Evolutionary conservation across 1,140 invertebrate species (phyloP).

Genomic region (Penaeus vannamei): DNA sequence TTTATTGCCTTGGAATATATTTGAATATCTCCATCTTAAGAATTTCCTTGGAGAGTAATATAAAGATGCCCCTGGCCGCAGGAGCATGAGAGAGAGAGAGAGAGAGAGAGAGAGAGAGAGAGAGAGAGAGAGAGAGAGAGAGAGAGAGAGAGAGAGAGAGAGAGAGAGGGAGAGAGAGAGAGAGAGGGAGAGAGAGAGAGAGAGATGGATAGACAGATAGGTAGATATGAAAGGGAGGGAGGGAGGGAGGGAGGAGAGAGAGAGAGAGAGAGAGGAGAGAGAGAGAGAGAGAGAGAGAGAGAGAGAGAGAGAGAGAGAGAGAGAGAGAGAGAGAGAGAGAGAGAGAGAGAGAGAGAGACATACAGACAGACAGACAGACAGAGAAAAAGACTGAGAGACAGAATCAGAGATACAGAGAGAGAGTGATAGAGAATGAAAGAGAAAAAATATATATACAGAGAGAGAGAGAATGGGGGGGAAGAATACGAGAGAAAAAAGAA

Average conservation of each 20-base stretch:
- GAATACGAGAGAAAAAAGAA: too few relatives aligned
- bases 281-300: slow-evolving; percentile 25
- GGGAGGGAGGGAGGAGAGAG: background rate
- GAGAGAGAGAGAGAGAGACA: background rate
- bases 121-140: background rate
- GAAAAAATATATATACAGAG: background rate
- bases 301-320: background rate
- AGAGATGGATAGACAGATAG: background rate
- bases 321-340: background rate
- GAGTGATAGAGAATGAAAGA: background rate
- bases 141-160: background rate
- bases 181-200: background rate
- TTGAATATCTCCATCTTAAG: background rate
- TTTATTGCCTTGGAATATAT: background rate
- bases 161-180: background rate
- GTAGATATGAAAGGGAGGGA: background rate
- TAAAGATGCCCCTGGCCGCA: background rate
- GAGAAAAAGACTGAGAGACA: background rate
- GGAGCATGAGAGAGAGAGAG: background rate
- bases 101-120: too few relatives aligned
- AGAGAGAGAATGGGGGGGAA: background rate
- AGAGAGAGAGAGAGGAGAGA: background rate
- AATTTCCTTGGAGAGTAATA: background rate
- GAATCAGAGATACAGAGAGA: background rate
- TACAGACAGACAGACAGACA: slow-evolving; percentile 16